Base-by-base conservation (phyloP, 2,797 vertebrate species). In the Eutrigla gurnardus region DNA sequence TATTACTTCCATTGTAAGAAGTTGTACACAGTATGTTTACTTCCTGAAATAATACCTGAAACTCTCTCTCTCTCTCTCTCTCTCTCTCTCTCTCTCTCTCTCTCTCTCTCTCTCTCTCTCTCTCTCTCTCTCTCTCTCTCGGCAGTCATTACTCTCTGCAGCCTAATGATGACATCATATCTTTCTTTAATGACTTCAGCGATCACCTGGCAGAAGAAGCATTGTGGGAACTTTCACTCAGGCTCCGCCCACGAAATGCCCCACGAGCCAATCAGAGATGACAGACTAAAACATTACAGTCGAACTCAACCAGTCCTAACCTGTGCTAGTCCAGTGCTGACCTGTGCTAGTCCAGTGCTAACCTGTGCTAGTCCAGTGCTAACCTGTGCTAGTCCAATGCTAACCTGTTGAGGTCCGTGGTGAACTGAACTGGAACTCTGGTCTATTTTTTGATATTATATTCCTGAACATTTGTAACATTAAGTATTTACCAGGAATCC, bases 191-290 rank as follows among this genome's bases (percentile, higher is more conserved):
- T 0, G 97, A 98, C 86, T 99, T 99, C 94, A 96, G 95, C 0
- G 97, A 99, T 85, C 97, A 98, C 90, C 93, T 99, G 86, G 97
- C 97, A 0, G 97, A 98, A 88, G 97, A 99, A 88, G 97, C 97
- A 5, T 65, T 98, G 15, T 99, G 97, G 97, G 97, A 98, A 82
- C 96, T 99, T 6, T 98, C 97, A n/a, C 93, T 98, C 77, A 97
- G 96, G 90, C 97, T 99, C 91, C 97, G 97, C 47, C 97, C 97
- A 8, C 93, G 96, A 7, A 97, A 97, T 78, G 92, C 94, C 49
- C 94, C 96, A 0, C 89, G 96, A 78, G 92, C 94, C 68, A 96
- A 95, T 88, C 96, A 87, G 95, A 97, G 49, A 88, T 91, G 79
- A 82, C 7, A 1, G 4, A 25, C 17, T 8, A 6, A 49, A 57